Conservation (phyloP, 2,888 invertebrate genomes). For the Campopleginae sp. region DNA sequence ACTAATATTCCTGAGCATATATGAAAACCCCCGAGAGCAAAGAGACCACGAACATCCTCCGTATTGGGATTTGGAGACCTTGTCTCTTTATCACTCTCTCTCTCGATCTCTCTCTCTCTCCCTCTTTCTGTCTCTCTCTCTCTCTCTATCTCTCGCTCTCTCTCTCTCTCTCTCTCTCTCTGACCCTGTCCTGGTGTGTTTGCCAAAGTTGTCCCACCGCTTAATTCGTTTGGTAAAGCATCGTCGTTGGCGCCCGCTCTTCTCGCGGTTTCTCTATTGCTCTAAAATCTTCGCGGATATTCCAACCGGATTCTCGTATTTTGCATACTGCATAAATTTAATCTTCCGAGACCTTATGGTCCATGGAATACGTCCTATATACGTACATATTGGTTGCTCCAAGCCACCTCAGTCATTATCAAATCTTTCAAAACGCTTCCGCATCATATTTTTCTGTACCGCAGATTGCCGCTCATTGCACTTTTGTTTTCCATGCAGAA, state of each 20-base stretch:
- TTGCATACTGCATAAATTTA: slow-evolving; percentile 68
- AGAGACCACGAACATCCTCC: slow-evolving; percentile 37
- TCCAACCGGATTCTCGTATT: slow-evolving; percentile 62
- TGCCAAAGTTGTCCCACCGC: slow-evolving; percentile 68
- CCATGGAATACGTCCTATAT: slow-evolving; percentile 6
- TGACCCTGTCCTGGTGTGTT: slow-evolving; percentile 67
- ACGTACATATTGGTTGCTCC: slow-evolving; percentile 29
- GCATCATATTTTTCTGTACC: not conserved
- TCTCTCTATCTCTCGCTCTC: slow-evolving; percentile 8
- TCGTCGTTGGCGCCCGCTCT: slow-evolving; percentile 52
- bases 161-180: slow-evolving; percentile 9
- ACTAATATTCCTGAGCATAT: slow-evolving; percentile 42
- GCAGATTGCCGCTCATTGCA: not conserved
- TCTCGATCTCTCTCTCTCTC: slow-evolving; percentile 42
- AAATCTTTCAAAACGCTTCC: slow-evolving; percentile 17
- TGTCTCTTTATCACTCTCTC: not conserved
- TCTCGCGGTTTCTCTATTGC: slow-evolving; percentile 36
- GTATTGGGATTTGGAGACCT: slow-evolving; percentile 72
- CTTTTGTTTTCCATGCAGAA: not conserved
- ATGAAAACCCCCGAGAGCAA: slow-evolving; percentile 21
- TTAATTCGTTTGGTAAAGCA: slow-evolving; percentile 73
- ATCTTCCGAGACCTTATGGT: slow-evolving; percentile 57
- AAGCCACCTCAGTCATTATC: slow-evolving; percentile 18
- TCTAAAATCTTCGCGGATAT: slow-evolving; percentile 61
- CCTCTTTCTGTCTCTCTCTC: not conserved